Evolutionary conservation across 2,113 vertebrate genomes (phyloP), one percentile per base, ranked within the genome.

Genomic region (Halichoerus grypus): DNA sequence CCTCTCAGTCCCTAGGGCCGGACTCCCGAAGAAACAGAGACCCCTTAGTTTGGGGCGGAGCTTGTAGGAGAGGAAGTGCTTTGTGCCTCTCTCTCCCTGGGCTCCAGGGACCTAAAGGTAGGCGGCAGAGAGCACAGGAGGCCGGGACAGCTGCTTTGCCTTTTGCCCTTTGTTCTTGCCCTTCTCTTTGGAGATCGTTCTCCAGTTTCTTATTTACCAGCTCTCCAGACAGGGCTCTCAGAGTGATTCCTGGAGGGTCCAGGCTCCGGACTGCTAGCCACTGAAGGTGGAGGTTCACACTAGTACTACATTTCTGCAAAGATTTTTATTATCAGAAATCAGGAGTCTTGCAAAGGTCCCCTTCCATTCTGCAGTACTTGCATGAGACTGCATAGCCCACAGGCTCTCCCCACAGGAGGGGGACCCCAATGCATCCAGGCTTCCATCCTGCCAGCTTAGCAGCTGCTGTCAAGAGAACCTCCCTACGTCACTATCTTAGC

Each of bases 51-150:
- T 82, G 65, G 49, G 59, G 24, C 53, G 4, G 39, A 88, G 74
- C 36, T 71, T 33, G 22, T 42, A 26, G 39, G 26, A 28, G 16
- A 28, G 22, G 63, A 63, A 18, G 39, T 21, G 1, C 28, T 28
- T 77, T 59, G 1, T 3, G 18, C 7, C 24, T 46, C 12, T 33
- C 51, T 61, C 26, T 79, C 19, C 31, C 7, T 36, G 13, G 51
- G 3, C 5, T 77, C 33, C 39, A 36, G 46, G 4, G 5, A 12
- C 18, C 16, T 4, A 16, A 13, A 13, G 46, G 28, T 3, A 11
- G 46, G 31, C 7, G 8, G 7, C 6, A 16, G 3, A 1, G 14
- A 3, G 28, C n/a, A 2, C 3, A 3, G 6, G 26, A 42, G 22
- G 16, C 24, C 0, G 2, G 65, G 46, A 42, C 65, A 39, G 55